Evolutionary conservation across 2,888 invertebrate species (phyloP).

Genomic region (Zeuzera pyrina): DNA sequence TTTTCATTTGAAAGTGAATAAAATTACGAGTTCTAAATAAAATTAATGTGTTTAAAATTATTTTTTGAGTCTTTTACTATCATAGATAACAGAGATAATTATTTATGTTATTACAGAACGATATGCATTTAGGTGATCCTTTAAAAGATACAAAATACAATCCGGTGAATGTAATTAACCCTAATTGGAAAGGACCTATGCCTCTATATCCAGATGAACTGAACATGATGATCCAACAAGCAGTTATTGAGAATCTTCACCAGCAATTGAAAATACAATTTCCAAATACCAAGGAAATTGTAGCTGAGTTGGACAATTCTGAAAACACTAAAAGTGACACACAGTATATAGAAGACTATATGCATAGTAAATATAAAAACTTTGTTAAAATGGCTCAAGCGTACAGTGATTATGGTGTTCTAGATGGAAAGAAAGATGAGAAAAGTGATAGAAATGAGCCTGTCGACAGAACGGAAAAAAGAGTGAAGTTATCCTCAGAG

Average conservation of each 20-base stretch:
- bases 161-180: conserved; percentile 22
- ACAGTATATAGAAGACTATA: conserved; percentile 45
- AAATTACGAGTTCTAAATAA: no score
- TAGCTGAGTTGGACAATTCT: conserved; percentile 17
- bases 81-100: no score
- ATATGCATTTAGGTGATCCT: no score
- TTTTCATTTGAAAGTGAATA: no score
- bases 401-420: conserved; percentile 58
- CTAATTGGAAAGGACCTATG: conserved; percentile 51
- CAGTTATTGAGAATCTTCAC: conserved; percentile 19
- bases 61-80: no score
- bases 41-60: no score
- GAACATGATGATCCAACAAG: conserved; percentile 32
- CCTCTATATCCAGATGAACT: conserved; percentile 50
- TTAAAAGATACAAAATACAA: conserved; percentile 1
- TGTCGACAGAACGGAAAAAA: conserved; percentile 17
- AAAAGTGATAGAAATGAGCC: conserved; percentile 16
- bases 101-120: no score
- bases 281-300: conserved; percentile 14
- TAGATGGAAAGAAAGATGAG: conserved; percentile 34
- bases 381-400: conserved; percentile 48
- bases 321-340: conserved; percentile 27
- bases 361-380: conserved; percentile 33
- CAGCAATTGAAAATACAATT: conserved; percentile 6
- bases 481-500: conserved; percentile 17